Percentiles rank a stretch among this genome's conserved stretches.
phyloP scores from a whole-genome alignment of 2,113 vertebrate genomes.

The Addax nasomaculatus region DNA sequence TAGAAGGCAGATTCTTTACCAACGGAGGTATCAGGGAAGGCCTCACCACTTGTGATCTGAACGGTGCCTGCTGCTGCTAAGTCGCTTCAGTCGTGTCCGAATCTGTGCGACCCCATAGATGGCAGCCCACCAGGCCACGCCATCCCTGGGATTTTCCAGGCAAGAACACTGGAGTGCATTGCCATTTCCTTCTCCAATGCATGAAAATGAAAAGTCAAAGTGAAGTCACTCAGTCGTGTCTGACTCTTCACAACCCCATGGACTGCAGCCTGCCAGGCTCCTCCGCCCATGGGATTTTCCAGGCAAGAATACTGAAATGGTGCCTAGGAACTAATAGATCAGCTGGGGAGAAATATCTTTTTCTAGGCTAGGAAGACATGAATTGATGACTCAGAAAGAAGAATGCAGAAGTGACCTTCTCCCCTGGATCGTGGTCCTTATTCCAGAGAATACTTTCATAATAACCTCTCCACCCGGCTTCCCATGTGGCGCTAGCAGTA shows the following conservation, averaged over 20 bases:
- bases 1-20: neutral
- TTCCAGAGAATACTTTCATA: neutral
- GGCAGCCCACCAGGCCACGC: too few species aligned
- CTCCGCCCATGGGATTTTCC: too few species aligned
- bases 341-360: neutral
- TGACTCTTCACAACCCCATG: too few species aligned
- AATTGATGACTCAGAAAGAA: neutral
- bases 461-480: neutral
- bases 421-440: neutral
- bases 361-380: neutral
- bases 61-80: neutral
- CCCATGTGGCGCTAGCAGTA: neutral
- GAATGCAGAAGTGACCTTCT: neutral
- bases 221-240: too few species aligned
- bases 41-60: neutral
- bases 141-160: too few species aligned
- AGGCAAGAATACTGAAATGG: neutral
- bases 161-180: too few species aligned
- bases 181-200: too few species aligned
- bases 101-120: too few species aligned
- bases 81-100: too few species aligned
- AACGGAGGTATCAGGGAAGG: neutral
- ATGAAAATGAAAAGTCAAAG: too few species aligned
- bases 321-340: neutral
- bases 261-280: too few species aligned